Evolutionary conservation across 2,113 vertebrate species (phyloP).

Genomic region (Hippotragus niger): DNA sequence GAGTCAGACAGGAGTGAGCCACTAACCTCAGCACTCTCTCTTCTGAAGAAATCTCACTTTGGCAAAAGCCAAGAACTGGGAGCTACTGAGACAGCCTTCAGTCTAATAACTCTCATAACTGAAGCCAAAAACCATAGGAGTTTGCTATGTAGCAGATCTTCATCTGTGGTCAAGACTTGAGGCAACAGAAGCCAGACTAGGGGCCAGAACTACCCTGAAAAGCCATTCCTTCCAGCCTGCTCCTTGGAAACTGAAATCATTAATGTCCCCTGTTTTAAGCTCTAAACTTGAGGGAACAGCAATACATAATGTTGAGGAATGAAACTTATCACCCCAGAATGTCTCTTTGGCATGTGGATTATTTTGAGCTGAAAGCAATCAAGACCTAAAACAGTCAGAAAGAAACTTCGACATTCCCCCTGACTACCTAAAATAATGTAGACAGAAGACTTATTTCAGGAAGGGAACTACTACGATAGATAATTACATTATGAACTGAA

Average conservation of each 20-base stretch:
- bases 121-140: not conserved
- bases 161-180: not conserved
- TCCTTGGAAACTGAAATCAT: not conserved
- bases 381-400: not conserved
- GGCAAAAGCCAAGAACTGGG: not conserved
- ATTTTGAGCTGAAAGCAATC: not conserved
- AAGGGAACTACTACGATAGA: not conserved
- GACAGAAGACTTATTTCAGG: not conserved
- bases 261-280: not conserved
- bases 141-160: not conserved
- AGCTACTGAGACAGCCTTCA: not conserved
- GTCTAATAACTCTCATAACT: not conserved
- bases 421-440: not conserved
- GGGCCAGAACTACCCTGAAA: not conserved
- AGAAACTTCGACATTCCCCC: not conserved
- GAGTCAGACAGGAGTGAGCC: not conserved
- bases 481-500: not conserved
- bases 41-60: not conserved
- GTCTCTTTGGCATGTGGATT: not conserved
- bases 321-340: not conserved
- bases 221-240: not conserved
- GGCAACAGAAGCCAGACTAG: too few species aligned
- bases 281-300: not conserved
- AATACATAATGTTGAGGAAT: not conserved
- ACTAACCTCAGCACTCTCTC: not conserved